Conservation (phyloP, 2,113 vertebrate species). For the Ochotona princeps region DNA sequence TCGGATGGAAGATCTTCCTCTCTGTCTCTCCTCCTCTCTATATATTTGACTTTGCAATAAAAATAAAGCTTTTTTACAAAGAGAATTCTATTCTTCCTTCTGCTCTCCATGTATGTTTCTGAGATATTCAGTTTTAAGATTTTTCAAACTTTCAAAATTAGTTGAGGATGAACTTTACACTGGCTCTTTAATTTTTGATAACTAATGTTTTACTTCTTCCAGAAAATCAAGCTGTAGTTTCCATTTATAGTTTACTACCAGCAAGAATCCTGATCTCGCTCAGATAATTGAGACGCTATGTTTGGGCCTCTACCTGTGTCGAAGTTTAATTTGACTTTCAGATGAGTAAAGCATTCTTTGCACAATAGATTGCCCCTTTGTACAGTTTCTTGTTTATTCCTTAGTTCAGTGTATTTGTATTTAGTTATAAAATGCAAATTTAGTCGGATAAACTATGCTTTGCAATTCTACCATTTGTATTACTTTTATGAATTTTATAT, state of each 20-base stretch:
- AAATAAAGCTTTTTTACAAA: too few relatives aligned
- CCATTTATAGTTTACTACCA: not conserved
- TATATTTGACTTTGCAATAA: too few relatives aligned
- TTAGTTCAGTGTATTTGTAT: not conserved
- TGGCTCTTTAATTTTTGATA: not conserved
- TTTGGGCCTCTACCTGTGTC: not conserved
- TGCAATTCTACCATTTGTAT: not conserved
- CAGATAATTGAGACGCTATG: not conserved
- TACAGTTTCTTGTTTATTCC: not conserved
- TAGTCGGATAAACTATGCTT: not conserved
- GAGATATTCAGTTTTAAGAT: not conserved
- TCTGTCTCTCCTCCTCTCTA: too few relatives aligned
- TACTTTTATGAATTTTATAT: conserved; percentile 6
- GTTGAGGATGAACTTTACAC: not conserved
- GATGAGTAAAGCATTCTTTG: not conserved
- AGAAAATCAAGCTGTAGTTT: not conserved
- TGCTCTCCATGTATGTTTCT: not conserved
- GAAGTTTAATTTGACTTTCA: not conserved
- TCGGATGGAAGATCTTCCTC: too few relatives aligned
- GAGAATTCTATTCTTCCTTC: not conserved
- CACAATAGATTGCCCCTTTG: not conserved
- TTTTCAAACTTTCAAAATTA: not conserved
- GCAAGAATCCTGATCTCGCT: not conserved
- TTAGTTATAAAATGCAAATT: conserved; percentile 22
- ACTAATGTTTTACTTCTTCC: not conserved